A percentile compares a stretch with the other conserved stretches of the same genome.
phyloP scores from a whole-genome alignment of 2,113 vertebrate genomes.

The Anser cygnoides region DNA sequence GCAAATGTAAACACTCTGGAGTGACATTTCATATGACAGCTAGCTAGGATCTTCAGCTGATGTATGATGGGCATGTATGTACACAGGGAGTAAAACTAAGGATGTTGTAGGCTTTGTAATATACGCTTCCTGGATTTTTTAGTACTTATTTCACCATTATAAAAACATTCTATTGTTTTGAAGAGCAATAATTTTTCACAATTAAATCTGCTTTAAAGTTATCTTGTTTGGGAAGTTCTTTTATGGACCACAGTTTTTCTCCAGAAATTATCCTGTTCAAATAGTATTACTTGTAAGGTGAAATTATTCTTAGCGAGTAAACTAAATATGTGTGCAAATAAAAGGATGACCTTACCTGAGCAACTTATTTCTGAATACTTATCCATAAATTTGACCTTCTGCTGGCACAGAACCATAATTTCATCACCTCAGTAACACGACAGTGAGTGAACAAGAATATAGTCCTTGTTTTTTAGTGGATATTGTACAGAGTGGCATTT shows the following conservation, averaged over 20 bases:
- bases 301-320: background rate
- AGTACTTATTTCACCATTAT: background rate
- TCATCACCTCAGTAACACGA: background rate
- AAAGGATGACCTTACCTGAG: background rate
- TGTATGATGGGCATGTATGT: background rate
- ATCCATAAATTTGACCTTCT: background rate
- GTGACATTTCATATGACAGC: background rate
- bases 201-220: background rate
- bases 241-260: background rate
- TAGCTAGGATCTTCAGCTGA: background rate
- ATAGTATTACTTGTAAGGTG: background rate
- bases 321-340: slow-evolving; percentile 11
- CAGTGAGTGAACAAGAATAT: background rate
- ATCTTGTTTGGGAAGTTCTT: background rate
- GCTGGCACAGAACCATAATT: background rate
- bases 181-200: background rate
- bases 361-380: background rate
- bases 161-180: background rate
- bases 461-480: background rate
- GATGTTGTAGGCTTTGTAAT: background rate
- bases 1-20: background rate
- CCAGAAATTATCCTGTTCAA: background rate
- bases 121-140: background rate
- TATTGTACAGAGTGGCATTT: background rate
- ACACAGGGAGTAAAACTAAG: background rate